phyloP scores from a whole-genome alignment of 2,888 invertebrate genomes.

The Macaria liturata region DNA sequence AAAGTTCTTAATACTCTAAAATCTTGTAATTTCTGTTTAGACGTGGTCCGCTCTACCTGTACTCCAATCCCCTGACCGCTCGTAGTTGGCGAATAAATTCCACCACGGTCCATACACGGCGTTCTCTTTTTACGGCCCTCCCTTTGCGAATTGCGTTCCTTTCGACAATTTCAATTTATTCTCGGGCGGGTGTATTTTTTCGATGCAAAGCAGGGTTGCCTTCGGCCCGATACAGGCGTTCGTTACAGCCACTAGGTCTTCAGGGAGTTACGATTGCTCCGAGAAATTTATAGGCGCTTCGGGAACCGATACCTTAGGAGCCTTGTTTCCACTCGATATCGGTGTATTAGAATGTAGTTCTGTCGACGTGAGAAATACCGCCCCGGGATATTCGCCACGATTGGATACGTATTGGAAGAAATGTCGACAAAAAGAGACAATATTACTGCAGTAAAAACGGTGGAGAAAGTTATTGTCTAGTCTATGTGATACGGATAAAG shows the following conservation, averaged over 20 bases:
- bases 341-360: constrained; percentile 40
- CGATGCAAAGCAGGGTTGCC: constrained; percentile 69
- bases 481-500: neutral
- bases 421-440: constrained; percentile 21
- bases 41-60: neutral
- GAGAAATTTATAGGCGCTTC: constrained; percentile 68
- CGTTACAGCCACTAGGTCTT: constrained; percentile 34
- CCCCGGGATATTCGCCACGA: constrained; percentile 23
- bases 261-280: constrained; percentile 59
- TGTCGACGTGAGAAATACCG: constrained; percentile 29
- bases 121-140: constrained; percentile 51
- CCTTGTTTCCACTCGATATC: constrained; percentile 20
- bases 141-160: constrained; percentile 63
- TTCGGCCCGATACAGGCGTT: constrained; percentile 20
- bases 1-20: too few relatives aligned
- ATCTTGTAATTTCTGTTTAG: too few relatives aligned
- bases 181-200: constrained; percentile 58
- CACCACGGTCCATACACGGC: constrained; percentile 34
- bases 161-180: constrained; percentile 73
- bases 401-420: constrained; percentile 14
- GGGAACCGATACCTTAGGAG: constrained; percentile 57
- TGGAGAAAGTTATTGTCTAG: constrained; percentile 10
- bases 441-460: constrained; percentile 16
- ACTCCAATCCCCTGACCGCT: neutral
- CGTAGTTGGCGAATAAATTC: constrained; percentile 47